These are phyloP conservation scores for Acrobasis repandana DNA, from an alignment of 2,888 invertebrate species.

Conservation along the genomic window DNA sequence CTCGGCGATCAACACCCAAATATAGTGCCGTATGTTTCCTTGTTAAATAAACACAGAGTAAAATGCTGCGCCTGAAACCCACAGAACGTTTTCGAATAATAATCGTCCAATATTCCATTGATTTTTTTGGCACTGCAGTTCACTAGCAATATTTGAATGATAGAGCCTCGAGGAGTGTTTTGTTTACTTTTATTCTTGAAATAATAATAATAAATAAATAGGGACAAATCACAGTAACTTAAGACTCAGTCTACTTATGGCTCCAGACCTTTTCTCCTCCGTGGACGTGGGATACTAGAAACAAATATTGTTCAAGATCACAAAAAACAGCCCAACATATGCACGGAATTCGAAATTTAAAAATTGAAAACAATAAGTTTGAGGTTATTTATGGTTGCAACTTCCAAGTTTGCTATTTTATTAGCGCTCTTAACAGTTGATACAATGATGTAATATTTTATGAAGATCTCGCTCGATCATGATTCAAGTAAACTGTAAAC, in stretches of 20 bases:
- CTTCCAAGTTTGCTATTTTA: constrained; percentile 7
- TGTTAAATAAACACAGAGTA: constrained; percentile 17
- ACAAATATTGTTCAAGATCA: neutral
- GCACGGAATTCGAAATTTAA: constrained; percentile 30
- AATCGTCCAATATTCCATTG: constrained; percentile 31
- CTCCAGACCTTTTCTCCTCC: neutral
- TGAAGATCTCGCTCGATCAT: too few relatives aligned
- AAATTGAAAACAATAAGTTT: constrained; percentile 21
- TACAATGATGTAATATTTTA: too few relatives aligned
- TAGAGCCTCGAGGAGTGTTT: neutral
- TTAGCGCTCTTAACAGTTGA: neutral
- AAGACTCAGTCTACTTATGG: too few relatives aligned
- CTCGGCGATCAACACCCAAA: neutral
- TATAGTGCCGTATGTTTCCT: constrained; percentile 8
- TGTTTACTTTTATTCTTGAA: neutral
- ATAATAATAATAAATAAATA: too few relatives aligned
- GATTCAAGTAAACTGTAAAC: too few relatives aligned
- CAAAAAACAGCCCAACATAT: neutral
- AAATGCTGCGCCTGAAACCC: constrained; percentile 18
- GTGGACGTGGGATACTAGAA: neutral
- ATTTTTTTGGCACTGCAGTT: constrained; percentile 20
- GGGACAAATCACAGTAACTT: too few relatives aligned
- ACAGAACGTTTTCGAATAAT: constrained; percentile 8
- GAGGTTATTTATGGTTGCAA: constrained; percentile 17
- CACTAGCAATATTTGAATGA: neutral